These are phyloP conservation scores for Oreotrochilus melanogaster DNA, from an alignment of 2,113 vertebrate genomes.

Conservation along the genomic window DNA sequence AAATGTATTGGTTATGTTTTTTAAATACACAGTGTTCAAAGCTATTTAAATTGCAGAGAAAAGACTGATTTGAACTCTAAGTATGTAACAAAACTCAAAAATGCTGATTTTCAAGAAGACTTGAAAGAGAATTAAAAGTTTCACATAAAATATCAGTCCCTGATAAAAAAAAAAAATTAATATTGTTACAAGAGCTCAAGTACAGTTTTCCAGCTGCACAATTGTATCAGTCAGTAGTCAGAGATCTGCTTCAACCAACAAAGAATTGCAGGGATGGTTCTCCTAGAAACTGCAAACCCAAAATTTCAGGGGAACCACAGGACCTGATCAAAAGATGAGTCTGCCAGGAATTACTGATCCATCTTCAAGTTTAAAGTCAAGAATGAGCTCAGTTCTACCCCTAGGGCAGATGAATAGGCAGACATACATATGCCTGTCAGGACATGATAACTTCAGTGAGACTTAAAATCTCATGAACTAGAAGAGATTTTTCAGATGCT, in stretches of 20 bases:
- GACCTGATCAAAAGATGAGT: neutral
- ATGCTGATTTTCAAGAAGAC: neutral
- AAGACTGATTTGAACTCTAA: neutral
- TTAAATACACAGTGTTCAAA: neutral
- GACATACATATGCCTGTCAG: neutral
- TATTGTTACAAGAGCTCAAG: neutral
- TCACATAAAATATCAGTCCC: neutral
- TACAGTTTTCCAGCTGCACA: neutral
- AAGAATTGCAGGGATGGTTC: neutral
- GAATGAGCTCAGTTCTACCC: fast-evolving
- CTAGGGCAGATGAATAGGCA: neutral
- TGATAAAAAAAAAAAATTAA: neutral
- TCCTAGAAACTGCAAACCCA: neutral
- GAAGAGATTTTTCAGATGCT: neutral
- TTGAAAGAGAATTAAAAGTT: neutral
- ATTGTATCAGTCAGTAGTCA: neutral
- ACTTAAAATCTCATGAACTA: neutral
- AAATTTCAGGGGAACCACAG: fast-evolving
- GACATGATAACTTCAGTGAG: neutral
- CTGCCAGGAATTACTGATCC: neutral
- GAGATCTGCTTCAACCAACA: neutral
- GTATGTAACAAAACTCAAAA: neutral
- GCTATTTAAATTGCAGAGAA: neutral
- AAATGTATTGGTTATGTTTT: neutral
- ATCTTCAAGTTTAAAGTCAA: neutral